phyloP scores from a whole-genome alignment of 1,140 invertebrate genomes.

The Hermatobates lingyangjiaoensis region DNA sequence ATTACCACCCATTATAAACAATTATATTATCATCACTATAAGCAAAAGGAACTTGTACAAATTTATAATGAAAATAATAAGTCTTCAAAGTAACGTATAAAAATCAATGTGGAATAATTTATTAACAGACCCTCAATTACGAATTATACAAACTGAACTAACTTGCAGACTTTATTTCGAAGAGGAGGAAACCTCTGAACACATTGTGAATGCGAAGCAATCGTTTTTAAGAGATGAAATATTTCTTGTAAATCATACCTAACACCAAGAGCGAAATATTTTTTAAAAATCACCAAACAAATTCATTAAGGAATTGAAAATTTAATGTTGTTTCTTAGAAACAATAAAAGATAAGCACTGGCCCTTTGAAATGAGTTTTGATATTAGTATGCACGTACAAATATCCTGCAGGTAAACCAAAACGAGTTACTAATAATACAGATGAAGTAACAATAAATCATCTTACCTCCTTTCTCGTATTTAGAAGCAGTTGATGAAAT shows the following conservation, averaged over 20 bases:
- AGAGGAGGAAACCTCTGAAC: too few species aligned
- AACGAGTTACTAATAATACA: background rate
- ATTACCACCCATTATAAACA: background rate
- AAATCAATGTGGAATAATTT: background rate
- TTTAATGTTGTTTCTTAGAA: background rate
- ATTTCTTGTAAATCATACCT: too few species aligned
- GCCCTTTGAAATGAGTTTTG: background rate
- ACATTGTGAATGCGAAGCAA: too few species aligned
- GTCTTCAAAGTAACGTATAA: background rate
- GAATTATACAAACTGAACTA: background rate
- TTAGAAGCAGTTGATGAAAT: slow-evolving; percentile 7
- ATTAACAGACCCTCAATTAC: background rate
- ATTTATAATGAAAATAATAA: background rate
- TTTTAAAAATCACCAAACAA: background rate
- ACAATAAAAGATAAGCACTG: background rate
- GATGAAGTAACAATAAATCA: background rate
- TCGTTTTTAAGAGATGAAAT: too few species aligned
- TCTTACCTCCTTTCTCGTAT: slow-evolving; percentile 7
- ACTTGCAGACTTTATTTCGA: background rate
- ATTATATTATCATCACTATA: too few species aligned
- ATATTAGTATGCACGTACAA: background rate
- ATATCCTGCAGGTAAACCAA: background rate
- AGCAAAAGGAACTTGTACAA: too few species aligned
- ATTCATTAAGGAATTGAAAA: background rate
- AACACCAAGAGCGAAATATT: background rate